Conservation (phyloP, 2,113 vertebrate genomes). For the Leucopsar rothschildi region DNA sequence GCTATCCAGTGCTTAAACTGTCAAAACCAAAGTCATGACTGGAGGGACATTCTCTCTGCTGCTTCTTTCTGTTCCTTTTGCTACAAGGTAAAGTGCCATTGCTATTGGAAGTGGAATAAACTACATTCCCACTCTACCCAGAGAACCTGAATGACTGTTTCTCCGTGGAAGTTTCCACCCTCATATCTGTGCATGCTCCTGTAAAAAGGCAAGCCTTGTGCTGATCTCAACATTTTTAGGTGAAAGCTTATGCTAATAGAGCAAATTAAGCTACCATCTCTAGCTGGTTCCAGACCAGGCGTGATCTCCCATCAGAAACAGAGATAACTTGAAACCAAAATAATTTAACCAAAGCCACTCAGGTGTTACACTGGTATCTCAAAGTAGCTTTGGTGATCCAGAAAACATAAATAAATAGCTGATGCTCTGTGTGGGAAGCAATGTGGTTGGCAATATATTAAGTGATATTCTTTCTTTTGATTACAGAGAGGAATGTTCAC, state of each 20-base stretch:
- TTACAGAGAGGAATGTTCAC: background rate
- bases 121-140: background rate
- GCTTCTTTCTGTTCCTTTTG: background rate
- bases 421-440: background rate
- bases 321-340: background rate
- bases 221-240: background rate
- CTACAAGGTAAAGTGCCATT: background rate
- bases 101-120: background rate
- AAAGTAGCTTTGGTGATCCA: background rate
- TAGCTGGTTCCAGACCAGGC: background rate
- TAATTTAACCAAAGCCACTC: background rate
- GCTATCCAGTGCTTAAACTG: background rate
- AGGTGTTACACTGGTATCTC: background rate
- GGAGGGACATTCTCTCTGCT: background rate
- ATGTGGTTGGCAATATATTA: background rate
- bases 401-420: background rate
- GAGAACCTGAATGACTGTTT: background rate
- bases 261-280: background rate
- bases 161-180: background rate
- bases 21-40: background rate
- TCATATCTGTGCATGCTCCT: background rate
- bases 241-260: background rate
- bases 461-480: background rate
- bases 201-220: background rate
- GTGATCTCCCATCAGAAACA: background rate